Base-by-base conservation (phyloP, 2,888 invertebrate species). In the Orthosia incerta region DNA sequence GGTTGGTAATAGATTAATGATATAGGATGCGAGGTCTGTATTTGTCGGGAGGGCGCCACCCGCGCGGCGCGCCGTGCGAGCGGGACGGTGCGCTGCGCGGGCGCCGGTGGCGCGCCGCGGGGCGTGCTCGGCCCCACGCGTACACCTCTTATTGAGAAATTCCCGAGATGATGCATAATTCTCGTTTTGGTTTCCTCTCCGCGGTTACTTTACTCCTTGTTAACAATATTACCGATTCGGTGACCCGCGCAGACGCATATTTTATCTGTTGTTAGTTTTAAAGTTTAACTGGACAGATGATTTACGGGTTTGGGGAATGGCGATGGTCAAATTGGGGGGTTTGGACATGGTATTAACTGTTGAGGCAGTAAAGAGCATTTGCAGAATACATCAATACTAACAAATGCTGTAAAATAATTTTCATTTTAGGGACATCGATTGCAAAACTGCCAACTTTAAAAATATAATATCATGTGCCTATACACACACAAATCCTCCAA, bases 211-310 rank as follows among this genome's bases (percentile, higher is more conserved):
- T 92, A 94, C 94, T 94, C 93, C 94, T 93, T 94, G 95, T 96
- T 96, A 96, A 96, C 95, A 94, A 94, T 94, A 96, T 95, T 95
- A 95, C 94, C 92, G 93, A 95, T 95, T 94, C 92, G 93, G 94
- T 93, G 93, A 93, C 93, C 91, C 91, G 78, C 89, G 83, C 93
- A 93, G 94, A 94, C 95, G 93, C 94, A 93, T 95, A 94, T 93
- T 91, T 95, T 94, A 95, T 93, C 91, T 86, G 87, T 79, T 80
- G 82, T 79, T 80, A 77, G 82, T 87, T 84, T 84, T 74, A 83
- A 75, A 70, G 86, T 89, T 87, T 87, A 85, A 82, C 88, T 85
- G 64, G 71, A 60, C 76, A 76, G 72, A 85, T 93, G 94, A 94
- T 94, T 94, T 95, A 93, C 93, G 87, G 82, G 83, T 65, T 75